Evolutionary conservation across 2,888 invertebrate genomes (phyloP), one percentile per base, ranked within the genome.

Genomic region (Embidobia sp.): DNA sequence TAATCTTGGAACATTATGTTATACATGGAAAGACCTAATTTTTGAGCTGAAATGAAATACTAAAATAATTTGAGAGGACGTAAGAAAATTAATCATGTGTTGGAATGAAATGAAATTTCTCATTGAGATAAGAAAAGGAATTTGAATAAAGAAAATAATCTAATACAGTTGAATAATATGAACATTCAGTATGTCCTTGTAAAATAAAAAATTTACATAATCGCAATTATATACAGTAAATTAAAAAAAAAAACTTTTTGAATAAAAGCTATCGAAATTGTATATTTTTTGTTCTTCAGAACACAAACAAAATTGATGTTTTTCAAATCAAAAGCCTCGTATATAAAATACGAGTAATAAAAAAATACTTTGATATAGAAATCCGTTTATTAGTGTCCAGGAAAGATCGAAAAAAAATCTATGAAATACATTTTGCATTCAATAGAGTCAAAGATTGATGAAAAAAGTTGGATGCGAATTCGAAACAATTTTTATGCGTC

Each of bases 1-100:
- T 49, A 31, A 27, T 49, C 29, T 63, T 40, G 49, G 27, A 40
- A 40, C 40, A 35, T 40, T 35, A 27, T 29, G 27, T 63, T 19
- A 49, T 63, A 40, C 29, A 63, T 63, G 18, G 16, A 48, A 61
- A 48, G 11, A n/a, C n/a, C n/a, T n/a, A n/a, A n/a, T n/a, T n/a
- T n/a, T n/a, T n/a, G n/a, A n/a, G n/a, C n/a, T n/a, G n/a, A n/a
- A n/a, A n/a, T n/a, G n/a, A n/a, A n/a, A n/a, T n/a, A n/a, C n/a
- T 13, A 8, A 7, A 59, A 35, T 59, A 44, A 44, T 59, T 59
- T 26, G 46, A 26, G 16, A 29, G 11, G 40, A 29, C 18, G 3
- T 29, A 11, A 40, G 8, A 6, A 19, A 44, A 40, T 18, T 8
- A 13, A 35, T 27, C 42, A 15, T 6, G 27, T 19, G 1, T 19